Evolutionary conservation across 1,140 invertebrate species (phyloP), one percentile per base, ranked within the genome.

Genomic region (Nebria ingens): DNA sequence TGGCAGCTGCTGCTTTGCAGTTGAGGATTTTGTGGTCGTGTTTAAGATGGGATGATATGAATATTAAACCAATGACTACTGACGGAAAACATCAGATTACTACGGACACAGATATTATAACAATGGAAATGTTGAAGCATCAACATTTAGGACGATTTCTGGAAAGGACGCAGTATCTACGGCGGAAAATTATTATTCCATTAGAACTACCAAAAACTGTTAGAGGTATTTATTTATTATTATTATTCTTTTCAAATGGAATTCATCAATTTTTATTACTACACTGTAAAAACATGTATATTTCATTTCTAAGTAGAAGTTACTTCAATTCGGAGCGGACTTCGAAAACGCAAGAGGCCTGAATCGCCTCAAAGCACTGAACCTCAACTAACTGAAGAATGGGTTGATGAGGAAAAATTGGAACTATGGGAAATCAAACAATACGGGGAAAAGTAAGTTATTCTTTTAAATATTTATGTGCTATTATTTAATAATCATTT

Each of bases 341-440:
- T 98, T 52, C 76, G 92, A 51, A 97, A 97, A 76, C 75, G 93
- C 34, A 94, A 94, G 68, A 78, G 89, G 40, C 88, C 89, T 0
- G 91, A 94, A 74, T 89, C 89, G 4, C 91, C 91, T 0, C 87
- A 91, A 67, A 90, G 86, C 59, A 91, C 86, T 6, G 89, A 93
- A 64, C 92, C 92, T 1, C 87, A 92, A 73, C 87, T 94, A 4
- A 84, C 84, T 3, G 94, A 98, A 71, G 87, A 91, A 66, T 98
- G 95, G 94, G 86, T 96, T 0, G 90, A 95, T 57, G 95, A 98
- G 72, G 92, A 96, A 63, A 91, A 93, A 65, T 71, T 98, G 19
- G 94, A 98, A 69, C 68, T 98, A 0, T 98, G 94, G 93, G 94
- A 98, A 74, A 96, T 98, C 38, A 91, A 92, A 66, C 88, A 91